A percentile compares a stretch with the other conserved stretches of the same genome.
These are phyloP conservation scores for Ophion costatus DNA, from an alignment of 2,888 invertebrate species.

Conservation along the genomic window DNA sequence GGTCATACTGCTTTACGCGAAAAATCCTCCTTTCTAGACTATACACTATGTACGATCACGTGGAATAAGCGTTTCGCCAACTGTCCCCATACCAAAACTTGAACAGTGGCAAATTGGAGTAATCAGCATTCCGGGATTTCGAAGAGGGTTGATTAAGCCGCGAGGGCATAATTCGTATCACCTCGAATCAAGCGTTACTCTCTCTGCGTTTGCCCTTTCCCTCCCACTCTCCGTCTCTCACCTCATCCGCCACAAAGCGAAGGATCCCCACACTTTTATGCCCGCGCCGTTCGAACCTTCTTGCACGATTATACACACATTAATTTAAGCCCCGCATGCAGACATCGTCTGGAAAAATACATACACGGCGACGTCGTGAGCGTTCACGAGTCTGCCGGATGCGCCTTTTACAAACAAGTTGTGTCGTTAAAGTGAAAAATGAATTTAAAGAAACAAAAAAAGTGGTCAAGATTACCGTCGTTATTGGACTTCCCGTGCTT, in stretches of 20 bases:
- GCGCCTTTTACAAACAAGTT: constrained; percentile 63
- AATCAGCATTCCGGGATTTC: constrained; percentile 44
- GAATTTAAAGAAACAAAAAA: constrained; percentile 24
- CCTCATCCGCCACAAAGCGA: neutral
- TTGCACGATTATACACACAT: constrained; percentile 28
- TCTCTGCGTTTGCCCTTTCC: neutral
- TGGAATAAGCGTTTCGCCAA: too few species aligned
- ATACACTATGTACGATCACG: too few species aligned
- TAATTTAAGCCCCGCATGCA: constrained; percentile 43
- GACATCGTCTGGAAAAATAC: constrained; percentile 24
- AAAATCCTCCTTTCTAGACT: too few species aligned
- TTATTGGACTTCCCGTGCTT: constrained; percentile 56
- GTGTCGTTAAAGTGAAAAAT: constrained; percentile 36
- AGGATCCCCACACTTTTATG: constrained; percentile 37
- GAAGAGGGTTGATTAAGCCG: constrained; percentile 24
- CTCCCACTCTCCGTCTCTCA: neutral
- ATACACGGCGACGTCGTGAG: constrained; percentile 14
- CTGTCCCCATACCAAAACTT: too few species aligned
- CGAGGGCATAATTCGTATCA: constrained; percentile 37
- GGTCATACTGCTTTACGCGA: too few species aligned
- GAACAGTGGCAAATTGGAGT: constrained; percentile 5
- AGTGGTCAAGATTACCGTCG: constrained; percentile 52
- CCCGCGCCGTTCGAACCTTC: constrained; percentile 29
- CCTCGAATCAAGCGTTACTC: constrained; percentile 49
- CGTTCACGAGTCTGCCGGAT: constrained; percentile 46